Evolutionary conservation across 2,797 vertebrate genomes (phyloP).

Genomic region (Mastacembelus armatus): DNA sequence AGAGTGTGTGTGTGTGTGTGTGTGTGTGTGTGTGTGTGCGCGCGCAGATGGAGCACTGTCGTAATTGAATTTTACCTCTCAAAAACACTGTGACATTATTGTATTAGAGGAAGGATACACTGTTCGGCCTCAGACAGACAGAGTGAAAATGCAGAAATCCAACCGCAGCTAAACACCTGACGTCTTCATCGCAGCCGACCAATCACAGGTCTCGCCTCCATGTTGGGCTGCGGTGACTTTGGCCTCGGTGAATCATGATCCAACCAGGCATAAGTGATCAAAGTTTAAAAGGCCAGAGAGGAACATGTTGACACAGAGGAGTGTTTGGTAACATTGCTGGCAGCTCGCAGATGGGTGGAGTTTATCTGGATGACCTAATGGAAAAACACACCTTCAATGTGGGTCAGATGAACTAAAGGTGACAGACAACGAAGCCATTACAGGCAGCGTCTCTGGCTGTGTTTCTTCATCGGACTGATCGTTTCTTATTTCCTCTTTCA

Average conservation of each 20-base stretch:
- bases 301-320: background rate
- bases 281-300: background rate
- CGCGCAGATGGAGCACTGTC: slow-evolving; percentile 14
- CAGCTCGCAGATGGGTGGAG: slow-evolving; percentile 26
- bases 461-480: background rate
- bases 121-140: slow-evolving; percentile 2
- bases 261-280: background rate
- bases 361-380: slow-evolving; percentile 20
- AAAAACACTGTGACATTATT: slow-evolving; percentile 52
- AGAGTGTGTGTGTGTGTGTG: background rate
- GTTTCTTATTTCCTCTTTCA: too few relatives aligned
- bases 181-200: slow-evolving; percentile 20
- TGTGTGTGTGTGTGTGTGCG: slow-evolving; percentile 3
- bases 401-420: background rate
- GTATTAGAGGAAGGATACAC: slow-evolving; percentile 36
- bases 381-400: slow-evolving; percentile 23
- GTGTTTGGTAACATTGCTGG: slow-evolving; percentile 7
- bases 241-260: background rate
- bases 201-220: background rate
- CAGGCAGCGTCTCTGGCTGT: background rate
- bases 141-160: background rate
- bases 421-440: background rate
- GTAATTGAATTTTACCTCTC: slow-evolving; percentile 60
- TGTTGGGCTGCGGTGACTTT: too few relatives aligned
- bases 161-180: slow-evolving; percentile 12